phyloP scores from a whole-genome alignment of 2,113 vertebrate genomes.

The Excalfactoria chinensis region DNA sequence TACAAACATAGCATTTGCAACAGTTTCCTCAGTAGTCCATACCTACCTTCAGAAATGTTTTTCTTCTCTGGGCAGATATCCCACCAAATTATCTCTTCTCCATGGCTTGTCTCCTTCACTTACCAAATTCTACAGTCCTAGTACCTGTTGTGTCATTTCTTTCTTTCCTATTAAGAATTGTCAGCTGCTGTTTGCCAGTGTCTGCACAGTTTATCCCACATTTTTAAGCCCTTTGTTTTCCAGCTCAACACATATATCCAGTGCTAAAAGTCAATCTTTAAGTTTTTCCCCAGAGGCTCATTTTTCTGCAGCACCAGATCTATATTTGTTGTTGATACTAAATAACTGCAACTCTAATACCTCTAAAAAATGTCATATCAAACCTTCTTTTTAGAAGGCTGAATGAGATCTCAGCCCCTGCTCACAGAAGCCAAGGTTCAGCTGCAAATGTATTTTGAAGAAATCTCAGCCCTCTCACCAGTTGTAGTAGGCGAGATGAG shows the following conservation, averaged over 20 bases:
- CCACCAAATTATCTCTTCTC: not conserved
- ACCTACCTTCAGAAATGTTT: not conserved
- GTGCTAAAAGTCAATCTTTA: constrained; percentile 1
- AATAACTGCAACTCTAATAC: constrained; percentile 36
- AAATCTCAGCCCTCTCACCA: not conserved
- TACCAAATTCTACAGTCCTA: not conserved
- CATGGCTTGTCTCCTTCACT: not conserved
- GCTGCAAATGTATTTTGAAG: not conserved
- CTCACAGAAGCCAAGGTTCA: constrained; percentile 7
- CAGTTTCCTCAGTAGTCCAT: not conserved
- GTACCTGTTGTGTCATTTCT: not conserved
- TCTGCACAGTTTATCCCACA: not conserved
- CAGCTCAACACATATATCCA: not conserved
- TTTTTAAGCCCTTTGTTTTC: constrained; percentile 35
- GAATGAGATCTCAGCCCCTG: not conserved
- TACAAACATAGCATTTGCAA: not conserved
- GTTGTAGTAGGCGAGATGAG: not conserved
- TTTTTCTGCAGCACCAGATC: not conserved
- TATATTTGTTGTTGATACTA: constrained; percentile 18
- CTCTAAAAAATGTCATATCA: constrained; percentile 39
- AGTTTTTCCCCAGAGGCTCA: not conserved
- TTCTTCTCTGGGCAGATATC: not conserved
- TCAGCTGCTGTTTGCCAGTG: constrained; percentile 13
- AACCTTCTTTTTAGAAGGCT: not conserved
- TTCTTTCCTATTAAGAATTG: not conserved